Conservation (phyloP, 2,888 invertebrate species). For the Melanotus villosus region DNA sequence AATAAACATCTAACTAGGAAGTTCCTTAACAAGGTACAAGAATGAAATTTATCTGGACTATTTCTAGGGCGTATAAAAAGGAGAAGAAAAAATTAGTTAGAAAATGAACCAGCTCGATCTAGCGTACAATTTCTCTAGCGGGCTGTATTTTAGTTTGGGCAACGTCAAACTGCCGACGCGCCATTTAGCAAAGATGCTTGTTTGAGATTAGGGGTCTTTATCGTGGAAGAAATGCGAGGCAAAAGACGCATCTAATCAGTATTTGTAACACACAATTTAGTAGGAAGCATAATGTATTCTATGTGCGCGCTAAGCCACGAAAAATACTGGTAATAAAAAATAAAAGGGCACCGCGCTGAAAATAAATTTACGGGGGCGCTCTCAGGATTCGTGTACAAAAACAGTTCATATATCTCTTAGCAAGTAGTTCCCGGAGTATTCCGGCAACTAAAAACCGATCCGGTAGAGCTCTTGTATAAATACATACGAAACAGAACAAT, state of each 20-base stretch:
- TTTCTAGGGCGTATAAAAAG: no score
- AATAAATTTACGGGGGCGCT: conserved; percentile 56
- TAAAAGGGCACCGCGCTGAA: conserved; percentile 50
- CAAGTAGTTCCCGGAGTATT: conserved; percentile 55
- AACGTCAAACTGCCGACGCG: conserved; percentile 24
- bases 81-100: no score
- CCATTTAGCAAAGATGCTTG: conserved; percentile 33
- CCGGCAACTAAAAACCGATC: conserved; percentile 59
- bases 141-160: conserved; percentile 9
- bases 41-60: no score
- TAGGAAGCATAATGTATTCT: conserved; percentile 52
- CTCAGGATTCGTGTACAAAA: conserved; percentile 57
- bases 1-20: no score
- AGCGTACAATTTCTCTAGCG: conserved; percentile 25
- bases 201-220: conserved; percentile 27
- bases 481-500: conserved; percentile 63
- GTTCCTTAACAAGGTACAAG: no score
- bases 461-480: conserved; percentile 58
- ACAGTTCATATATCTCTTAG: conserved; percentile 60
- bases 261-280: conserved; percentile 53
- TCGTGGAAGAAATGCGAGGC: conserved; percentile 11
- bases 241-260: conserved; percentile 42
- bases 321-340: conserved; percentile 56
- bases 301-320: conserved; percentile 52
- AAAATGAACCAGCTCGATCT: conserved; percentile 8